Evolutionary conservation across 2,113 vertebrate species (phyloP), one percentile per base, ranked within the genome.

Genomic region (Bothrops jararaca): DNA sequence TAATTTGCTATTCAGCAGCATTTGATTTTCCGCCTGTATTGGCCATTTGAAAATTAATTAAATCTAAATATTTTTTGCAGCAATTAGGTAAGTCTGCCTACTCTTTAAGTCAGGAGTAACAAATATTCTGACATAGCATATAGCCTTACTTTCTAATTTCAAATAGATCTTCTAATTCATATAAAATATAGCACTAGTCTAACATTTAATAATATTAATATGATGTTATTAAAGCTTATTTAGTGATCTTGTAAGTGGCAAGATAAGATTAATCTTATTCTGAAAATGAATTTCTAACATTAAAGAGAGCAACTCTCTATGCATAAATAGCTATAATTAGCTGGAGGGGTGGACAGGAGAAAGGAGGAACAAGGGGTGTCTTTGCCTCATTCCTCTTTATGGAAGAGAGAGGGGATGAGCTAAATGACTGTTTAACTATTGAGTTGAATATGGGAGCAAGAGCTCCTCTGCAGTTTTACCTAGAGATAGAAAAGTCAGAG

Each of bases 41-140:
- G 90, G 89, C 50, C 13, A 86, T 85, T 90, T 57, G 91, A 50
- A 92, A 89, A 92, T 91, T 89, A 91, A 89, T 86, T 53, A 0
- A 93, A 42, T 91, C 95, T 93, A 93, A 87, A 93, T 93, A 93
- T 96, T 93, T 91, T 92, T 94, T 96, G 91, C 94, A 96, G 96
- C 92, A 92, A 95, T 96, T 93, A 91, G 94, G 95, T 91, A 90
- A 86, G 60, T 64, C 89, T 96, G 93, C 90, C 93, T 89, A 93
- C 92, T 94, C 91, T 94, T 95, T 95, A 91, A 26, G 12, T 91
- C 88, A 94, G 74, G 26, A 29, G 39, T 86, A 53, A 50, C 86
- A 89, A 89, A 80, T 12, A 23, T 87, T 92, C 39, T 92, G 86
- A 53, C 2, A 86, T 74, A 29, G 88, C 89, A 29, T 15, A 74